These are phyloP conservation scores for Cinclus cinclus DNA, from an alignment of 2,113 vertebrate genomes.

Conservation along the genomic window DNA sequence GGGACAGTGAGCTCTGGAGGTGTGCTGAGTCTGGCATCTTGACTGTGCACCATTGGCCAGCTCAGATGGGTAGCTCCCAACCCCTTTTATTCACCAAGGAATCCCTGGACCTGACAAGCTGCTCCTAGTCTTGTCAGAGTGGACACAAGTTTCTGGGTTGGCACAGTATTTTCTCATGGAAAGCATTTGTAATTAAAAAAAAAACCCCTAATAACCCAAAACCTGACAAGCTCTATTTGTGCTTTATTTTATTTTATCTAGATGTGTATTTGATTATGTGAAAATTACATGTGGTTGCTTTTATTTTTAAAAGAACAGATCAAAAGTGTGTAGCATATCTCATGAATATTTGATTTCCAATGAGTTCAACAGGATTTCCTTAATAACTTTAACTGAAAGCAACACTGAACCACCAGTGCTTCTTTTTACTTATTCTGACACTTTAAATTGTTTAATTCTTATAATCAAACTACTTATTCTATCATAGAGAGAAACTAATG, in stretches of 20 bases:
- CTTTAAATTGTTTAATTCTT: neutral
- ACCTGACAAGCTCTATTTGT: neutral
- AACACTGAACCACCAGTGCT: neutral
- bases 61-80: neutral
- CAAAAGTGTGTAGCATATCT: neutral
- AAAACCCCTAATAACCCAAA: accelerated
- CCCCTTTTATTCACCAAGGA: neutral
- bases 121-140: neutral
- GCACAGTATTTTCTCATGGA: neutral
- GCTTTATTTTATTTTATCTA: neutral
- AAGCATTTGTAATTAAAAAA: neutral
- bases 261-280: neutral
- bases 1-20: neutral
- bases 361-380: neutral
- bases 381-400: neutral
- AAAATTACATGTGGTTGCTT: accelerated
- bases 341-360: neutral
- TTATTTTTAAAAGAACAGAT: neutral
- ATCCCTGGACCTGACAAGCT: neutral
- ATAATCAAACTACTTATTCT: neutral
- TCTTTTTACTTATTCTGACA: neutral
- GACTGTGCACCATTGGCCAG: too few species aligned
- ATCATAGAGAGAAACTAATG: neutral
- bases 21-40: neutral
- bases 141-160: neutral